Evolutionary conservation across 2,797 vertebrate species (phyloP).

Genomic region (Furcifer pardalis): DNA sequence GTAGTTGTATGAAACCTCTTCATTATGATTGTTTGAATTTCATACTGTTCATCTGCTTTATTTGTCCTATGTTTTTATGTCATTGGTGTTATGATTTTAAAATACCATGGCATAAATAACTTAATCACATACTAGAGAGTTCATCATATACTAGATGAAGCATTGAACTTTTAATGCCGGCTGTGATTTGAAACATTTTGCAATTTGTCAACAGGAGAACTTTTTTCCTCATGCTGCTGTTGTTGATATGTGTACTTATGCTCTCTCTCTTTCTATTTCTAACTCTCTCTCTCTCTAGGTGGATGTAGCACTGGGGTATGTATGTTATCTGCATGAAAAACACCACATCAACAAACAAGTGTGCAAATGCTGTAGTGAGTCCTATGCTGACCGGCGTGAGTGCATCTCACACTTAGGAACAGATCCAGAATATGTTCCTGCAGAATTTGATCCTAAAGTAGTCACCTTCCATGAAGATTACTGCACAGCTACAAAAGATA

Average conservation of each 20-base stretch:
- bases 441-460: conserved; percentile 27
- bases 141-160: neutral
- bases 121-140: too few species aligned
- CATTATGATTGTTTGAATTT: too few species aligned
- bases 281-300: conserved; percentile 41
- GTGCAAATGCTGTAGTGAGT: conserved; percentile 61
- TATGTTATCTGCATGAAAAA: conserved; percentile 60
- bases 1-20: too few species aligned
- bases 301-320: conserved; percentile 58
- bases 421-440: conserved; percentile 42
- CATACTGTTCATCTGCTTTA: too few species aligned
- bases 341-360: conserved; percentile 50
- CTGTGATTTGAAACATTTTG: neutral
- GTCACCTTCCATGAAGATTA: conserved; percentile 55
- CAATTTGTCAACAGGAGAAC: neutral
- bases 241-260: neutral
- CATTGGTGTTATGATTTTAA: too few species aligned
- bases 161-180: too few species aligned
- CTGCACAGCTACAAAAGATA: conserved; percentile 45
- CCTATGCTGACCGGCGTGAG: conserved; percentile 42
- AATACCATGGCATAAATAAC: neutral
- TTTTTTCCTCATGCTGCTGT: neutral
- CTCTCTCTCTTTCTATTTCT: neutral
- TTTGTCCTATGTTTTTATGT: too few species aligned
- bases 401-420: conserved; percentile 59